phyloP scores from a whole-genome alignment of 2,113 vertebrate genomes.

The Pluvianellus socialis region DNA sequence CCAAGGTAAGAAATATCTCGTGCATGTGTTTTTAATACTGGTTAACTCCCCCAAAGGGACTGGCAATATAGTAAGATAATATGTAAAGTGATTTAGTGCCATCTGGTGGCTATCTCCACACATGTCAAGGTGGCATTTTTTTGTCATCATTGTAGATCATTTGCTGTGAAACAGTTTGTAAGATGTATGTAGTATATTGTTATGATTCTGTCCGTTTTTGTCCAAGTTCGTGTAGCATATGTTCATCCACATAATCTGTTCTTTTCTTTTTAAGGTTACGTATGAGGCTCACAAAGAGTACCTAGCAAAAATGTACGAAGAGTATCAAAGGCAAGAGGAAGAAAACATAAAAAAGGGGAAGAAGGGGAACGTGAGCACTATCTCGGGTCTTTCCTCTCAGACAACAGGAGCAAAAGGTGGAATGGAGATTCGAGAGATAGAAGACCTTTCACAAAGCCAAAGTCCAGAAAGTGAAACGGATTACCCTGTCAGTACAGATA shows the following conservation, averaged over 20 bases:
- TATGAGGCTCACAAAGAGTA: slow-evolving; percentile 99
- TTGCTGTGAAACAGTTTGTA: neutral
- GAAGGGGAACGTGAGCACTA: slow-evolving; percentile 96
- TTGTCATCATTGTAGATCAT: neutral
- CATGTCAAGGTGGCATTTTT: neutral
- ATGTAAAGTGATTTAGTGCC: slow-evolving; percentile 62
- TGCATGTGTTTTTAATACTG: neutral
- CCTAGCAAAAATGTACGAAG: slow-evolving; percentile 98
- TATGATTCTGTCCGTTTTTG: neutral
- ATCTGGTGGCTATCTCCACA: slow-evolving; percentile 64
- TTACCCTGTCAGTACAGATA: slow-evolving; percentile 87
- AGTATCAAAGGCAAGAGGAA: slow-evolving; percentile 98
- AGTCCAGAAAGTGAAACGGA: slow-evolving; percentile 97
- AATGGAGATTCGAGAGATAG: slow-evolving; percentile 91
- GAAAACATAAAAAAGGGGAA: slow-evolving; percentile 99
- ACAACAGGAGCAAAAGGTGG: slow-evolving; percentile 89
- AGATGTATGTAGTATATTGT: neutral
- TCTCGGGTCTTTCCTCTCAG: slow-evolving; percentile 94
- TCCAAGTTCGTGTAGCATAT: neutral
- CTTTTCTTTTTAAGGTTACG: slow-evolving; percentile 83
- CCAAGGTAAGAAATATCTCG: slow-evolving; percentile 83
- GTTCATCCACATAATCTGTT: neutral
- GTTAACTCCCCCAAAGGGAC: neutral
- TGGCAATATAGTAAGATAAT: accelerated
- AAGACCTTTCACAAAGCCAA: slow-evolving; percentile 94